Evolutionary conservation across 1,140 invertebrate species (phyloP).

Genomic region (Neoseiulus cucumeris): DNA sequence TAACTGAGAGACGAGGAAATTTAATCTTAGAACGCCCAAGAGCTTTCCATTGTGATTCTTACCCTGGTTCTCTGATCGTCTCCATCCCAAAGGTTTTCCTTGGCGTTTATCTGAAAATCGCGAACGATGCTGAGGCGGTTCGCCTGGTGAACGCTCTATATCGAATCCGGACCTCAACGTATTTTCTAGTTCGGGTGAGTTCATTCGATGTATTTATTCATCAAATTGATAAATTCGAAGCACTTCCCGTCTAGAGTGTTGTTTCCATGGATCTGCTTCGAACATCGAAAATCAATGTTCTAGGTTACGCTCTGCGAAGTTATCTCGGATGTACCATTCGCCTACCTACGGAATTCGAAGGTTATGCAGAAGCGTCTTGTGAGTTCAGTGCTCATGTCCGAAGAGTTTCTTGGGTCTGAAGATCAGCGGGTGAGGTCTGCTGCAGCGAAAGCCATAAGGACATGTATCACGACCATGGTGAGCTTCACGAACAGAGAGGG

Average conservation of each 20-base stretch:
- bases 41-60: too few relatives aligned
- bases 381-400: background rate
- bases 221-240: too few relatives aligned
- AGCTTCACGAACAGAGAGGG: too few relatives aligned
- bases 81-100: background rate
- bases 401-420: background rate
- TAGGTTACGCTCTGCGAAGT: constrained; percentile 6
- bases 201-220: too few relatives aligned
- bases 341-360: background rate
- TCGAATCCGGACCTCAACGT: background rate
- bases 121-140: background rate
- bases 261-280: too few relatives aligned
- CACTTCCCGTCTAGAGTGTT: too few relatives aligned
- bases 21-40: too few relatives aligned
- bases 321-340: background rate
- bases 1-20: too few relatives aligned
- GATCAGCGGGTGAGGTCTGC: background rate
- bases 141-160: background rate
- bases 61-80: background rate
- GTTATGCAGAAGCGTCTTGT: background rate
- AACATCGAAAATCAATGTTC: background rate
- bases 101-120: background rate
- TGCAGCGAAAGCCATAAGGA: background rate
- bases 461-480: background rate
- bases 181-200: constrained; percentile 2